Evolutionary conservation across 2,888 invertebrate genomes (phyloP), one percentile per base, ranked within the genome.

Genomic region (Drosophila mimetica): DNA sequence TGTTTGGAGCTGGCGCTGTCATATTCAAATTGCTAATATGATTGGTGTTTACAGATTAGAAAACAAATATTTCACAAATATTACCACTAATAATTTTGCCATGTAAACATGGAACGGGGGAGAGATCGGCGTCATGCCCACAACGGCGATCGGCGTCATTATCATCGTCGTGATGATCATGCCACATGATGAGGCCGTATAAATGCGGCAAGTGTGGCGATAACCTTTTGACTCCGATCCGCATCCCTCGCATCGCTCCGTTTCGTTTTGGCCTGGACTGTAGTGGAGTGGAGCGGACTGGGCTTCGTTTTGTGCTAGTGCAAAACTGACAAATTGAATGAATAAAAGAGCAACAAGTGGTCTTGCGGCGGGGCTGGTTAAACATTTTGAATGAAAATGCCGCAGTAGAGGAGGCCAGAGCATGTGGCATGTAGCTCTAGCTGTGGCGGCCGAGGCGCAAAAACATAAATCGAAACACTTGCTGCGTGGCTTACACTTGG

Each of bases 31-130:
- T 89, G 88, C 84, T 90, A 89, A 90, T 89, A 90, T 90, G 90
- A 90, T 90, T 90, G 89, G 89, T 90, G 90, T 89, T 90, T 89
- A 86, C 89, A 89, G 90, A 90, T 90, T 90, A 90, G 89, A 90
- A 90, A 90, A 90, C 90, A 90, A 90, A 90, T 89, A 90, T 90
- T 90, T 90, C 89, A 90, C 80, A 89, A 88, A 88, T 86, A 90
- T 86, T 88, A 89, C 88, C 77, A 83, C 84, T 88, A 89, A 89
- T 87, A 87, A 87, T 84, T 88, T 78, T 72, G 63, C 61, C 73
- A 85, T 80, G 76, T 63, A 75, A 75, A 75, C 76, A 75, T 72
- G 61, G 54, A 51, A 53, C 58, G 58, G 54, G 32, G 59, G 54
- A 48, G 57, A 34, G 50, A 28, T 44, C 51, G 37, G 50, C 52